phyloP scores from a whole-genome alignment of 2,797 vertebrate species.

The Chloroceryle inda region DNA sequence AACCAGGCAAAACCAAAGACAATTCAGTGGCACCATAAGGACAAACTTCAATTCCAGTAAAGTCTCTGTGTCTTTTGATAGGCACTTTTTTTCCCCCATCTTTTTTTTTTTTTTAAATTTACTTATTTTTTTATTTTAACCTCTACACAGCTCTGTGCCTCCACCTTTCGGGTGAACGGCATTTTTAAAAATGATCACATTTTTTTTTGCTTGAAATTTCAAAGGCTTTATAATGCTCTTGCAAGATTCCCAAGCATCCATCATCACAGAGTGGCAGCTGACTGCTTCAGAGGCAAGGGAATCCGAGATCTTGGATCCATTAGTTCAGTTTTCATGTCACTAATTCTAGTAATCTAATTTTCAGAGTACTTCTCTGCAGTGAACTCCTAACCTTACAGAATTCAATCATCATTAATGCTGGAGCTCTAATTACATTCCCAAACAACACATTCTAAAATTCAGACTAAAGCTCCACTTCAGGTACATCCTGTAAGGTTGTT shows the following conservation, averaged over 20 bases:
- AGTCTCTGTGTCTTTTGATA: neutral
- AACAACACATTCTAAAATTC: neutral
- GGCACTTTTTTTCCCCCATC: neutral
- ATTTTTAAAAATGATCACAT: neutral
- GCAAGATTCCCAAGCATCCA: neutral
- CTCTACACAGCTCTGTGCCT: neutral
- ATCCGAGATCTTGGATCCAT: neutral
- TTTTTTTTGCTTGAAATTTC: neutral
- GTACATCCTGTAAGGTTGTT: neutral
- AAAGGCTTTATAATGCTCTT: neutral
- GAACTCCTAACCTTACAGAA: neutral
- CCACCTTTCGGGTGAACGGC: neutral
- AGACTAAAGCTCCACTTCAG: neutral
- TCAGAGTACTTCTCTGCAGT: neutral
- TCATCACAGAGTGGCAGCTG: neutral
- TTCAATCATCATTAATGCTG: neutral
- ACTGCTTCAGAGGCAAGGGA: neutral
- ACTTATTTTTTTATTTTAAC: neutral
- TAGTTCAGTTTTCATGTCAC: neutral
- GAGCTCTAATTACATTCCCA: neutral
- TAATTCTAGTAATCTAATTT: conserved; percentile 1
- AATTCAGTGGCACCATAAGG: neutral
- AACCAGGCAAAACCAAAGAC: neutral
- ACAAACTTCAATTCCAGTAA: neutral
- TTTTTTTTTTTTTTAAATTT: neutral